Evolutionary conservation across 2,113 vertebrate species (phyloP).

Genomic region (Sinocyclocheilus anophthalmus): DNA sequence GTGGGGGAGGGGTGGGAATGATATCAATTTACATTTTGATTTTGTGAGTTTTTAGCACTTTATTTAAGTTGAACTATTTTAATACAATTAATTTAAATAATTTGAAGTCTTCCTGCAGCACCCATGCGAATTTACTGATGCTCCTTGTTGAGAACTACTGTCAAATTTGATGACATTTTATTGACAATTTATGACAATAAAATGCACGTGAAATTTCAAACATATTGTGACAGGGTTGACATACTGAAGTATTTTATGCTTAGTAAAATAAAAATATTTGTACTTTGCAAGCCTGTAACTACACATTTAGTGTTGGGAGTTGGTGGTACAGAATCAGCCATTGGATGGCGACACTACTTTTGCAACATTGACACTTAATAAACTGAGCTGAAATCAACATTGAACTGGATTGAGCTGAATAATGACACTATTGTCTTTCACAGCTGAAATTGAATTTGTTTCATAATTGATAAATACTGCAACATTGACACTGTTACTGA

Average conservation of each 20-base stretch:
- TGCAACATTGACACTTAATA: neutral
- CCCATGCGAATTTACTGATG: no score
- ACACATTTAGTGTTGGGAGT: neutral
- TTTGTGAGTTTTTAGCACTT: neutral
- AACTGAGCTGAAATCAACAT: neutral
- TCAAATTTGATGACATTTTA: no score
- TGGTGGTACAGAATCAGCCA: neutral
- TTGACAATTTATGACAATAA: no score
- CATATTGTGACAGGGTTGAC: neutral
- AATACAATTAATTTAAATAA: neutral
- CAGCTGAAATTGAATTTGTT: no score
- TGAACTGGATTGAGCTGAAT: neutral
- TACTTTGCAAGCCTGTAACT: neutral
- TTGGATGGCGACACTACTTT: neutral
- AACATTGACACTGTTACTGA: no score
- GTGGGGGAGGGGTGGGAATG: no score
- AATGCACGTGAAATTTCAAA: no score
- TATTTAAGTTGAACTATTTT: neutral
- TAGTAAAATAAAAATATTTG: neutral
- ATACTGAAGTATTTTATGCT: neutral
- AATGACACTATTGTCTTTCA: neutral
- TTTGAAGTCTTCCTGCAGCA: no score
- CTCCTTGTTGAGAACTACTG: no score
- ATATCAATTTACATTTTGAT: neutral
- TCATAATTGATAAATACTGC: no score